Conservation (phyloP, 2,113 vertebrate genomes). For the Manacus vitellinus region DNA sequence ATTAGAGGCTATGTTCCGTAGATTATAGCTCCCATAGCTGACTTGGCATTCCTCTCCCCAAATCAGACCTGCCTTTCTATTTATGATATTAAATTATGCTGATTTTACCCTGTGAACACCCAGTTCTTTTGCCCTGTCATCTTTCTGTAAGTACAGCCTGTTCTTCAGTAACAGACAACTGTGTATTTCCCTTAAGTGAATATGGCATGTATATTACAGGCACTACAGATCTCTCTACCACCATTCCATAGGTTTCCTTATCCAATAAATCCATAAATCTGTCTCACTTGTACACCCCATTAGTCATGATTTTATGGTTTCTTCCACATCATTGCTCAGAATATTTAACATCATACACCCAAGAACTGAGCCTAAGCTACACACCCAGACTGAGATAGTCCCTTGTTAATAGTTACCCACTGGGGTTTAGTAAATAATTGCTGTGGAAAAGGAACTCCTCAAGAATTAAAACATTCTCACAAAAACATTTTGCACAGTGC, state of each 20-base stretch:
- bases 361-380: not conserved
- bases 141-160: not conserved
- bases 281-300: not conserved
- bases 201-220: not conserved
- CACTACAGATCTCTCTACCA: not conserved
- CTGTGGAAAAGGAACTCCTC: not conserved
- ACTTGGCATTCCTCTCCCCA: not conserved
- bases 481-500: not conserved
- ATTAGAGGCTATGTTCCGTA: not conserved
- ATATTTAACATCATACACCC: not conserved
- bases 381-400: not conserved
- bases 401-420: not conserved
- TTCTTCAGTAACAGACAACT: not conserved
- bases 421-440: not conserved
- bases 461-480: not conserved
- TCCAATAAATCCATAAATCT: not conserved
- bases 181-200: not conserved
- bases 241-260: not conserved
- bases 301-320: not conserved
- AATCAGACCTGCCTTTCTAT: not conserved
- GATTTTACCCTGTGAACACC: not conserved
- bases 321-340: not conserved
- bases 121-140: not conserved
- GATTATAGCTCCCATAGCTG: not conserved
- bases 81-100: not conserved